These are phyloP conservation scores for Gobius niger DNA, from an alignment of 2,113 vertebrate genomes.

Conservation along the genomic window DNA sequence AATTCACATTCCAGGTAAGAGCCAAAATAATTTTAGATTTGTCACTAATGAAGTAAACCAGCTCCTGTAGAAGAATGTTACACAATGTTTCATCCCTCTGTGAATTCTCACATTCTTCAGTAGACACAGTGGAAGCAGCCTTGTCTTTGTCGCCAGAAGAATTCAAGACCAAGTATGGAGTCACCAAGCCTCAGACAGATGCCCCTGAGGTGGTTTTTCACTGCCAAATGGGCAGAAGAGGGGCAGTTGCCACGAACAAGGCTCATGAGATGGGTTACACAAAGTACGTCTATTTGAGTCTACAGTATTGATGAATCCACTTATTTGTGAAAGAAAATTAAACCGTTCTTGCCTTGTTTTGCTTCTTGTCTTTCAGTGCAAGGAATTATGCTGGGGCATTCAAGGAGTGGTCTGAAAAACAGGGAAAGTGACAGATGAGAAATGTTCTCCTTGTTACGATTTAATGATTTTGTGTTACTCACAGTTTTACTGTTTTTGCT, in stretches of 20 bases:
- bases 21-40: neutral
- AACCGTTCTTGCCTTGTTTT: neutral
- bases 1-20: slow-evolving; percentile 75
- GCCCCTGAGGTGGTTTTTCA: slow-evolving; percentile 79
- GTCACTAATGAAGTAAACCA: neutral
- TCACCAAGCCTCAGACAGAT: slow-evolving; percentile 72
- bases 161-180: slow-evolving; percentile 73
- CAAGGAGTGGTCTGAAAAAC: slow-evolving; percentile 76
- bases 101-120: slow-evolving; percentile 46
- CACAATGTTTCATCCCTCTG: neutral
- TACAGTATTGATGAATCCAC: neutral
- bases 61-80: slow-evolving; percentile 1
- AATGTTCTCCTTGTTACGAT: neutral
- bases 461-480: neutral
- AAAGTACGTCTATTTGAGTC: slow-evolving; percentile 57
- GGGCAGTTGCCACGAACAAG: slow-evolving; percentile 67
- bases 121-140: slow-evolving; percentile 71
- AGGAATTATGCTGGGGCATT: slow-evolving; percentile 79
- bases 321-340: neutral
- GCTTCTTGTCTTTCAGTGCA: slow-evolving; percentile 66
- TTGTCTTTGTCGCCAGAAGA: slow-evolving; percentile 71
- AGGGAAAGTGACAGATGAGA: slow-evolving; percentile 53
- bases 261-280: slow-evolving; percentile 72
- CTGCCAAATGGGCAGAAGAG: slow-evolving; percentile 78
- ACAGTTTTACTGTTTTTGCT: neutral